These are phyloP conservation scores for Tetragonula carbonaria DNA, from an alignment of 2,888 invertebrate species.

Conservation along the genomic window DNA sequence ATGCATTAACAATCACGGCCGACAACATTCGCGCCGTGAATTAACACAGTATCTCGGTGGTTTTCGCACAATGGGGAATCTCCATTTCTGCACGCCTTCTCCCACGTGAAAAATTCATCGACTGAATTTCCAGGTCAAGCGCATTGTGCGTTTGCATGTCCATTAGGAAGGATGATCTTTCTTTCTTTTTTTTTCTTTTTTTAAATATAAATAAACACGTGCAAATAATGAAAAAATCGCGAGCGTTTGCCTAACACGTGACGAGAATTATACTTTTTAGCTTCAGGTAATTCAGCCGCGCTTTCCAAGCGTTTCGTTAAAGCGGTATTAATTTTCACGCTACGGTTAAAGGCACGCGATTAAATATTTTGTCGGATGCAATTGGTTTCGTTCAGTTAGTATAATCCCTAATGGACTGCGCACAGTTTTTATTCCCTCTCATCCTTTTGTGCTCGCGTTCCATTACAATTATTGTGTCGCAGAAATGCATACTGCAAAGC, in stretches of 20 bases:
- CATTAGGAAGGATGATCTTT: background rate
- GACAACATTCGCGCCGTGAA: background rate
- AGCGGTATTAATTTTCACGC: background rate
- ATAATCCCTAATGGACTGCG: background rate
- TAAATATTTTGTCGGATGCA: background rate
- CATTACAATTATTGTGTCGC: constrained; percentile 28
- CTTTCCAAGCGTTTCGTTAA: too few species aligned
- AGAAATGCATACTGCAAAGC: background rate
- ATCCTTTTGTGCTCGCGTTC: background rate
- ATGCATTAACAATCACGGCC: background rate
- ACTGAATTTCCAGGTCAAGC: background rate
- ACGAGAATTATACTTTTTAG: too few species aligned
- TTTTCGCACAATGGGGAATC: background rate
- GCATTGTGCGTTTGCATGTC: background rate
- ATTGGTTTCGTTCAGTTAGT: constrained; percentile 14
- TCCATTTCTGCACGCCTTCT: background rate
- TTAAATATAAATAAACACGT: background rate
- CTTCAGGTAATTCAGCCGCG: too few species aligned
- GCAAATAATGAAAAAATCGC: too few species aligned
- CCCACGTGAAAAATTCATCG: background rate
- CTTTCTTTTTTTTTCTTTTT: too few species aligned
- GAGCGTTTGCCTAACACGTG: too few species aligned
- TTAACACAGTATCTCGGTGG: background rate
- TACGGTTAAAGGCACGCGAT: background rate
- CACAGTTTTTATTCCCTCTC: background rate